phyloP scores from a whole-genome alignment of 2,797 vertebrate species.

The Crenichthys baileyi region DNA sequence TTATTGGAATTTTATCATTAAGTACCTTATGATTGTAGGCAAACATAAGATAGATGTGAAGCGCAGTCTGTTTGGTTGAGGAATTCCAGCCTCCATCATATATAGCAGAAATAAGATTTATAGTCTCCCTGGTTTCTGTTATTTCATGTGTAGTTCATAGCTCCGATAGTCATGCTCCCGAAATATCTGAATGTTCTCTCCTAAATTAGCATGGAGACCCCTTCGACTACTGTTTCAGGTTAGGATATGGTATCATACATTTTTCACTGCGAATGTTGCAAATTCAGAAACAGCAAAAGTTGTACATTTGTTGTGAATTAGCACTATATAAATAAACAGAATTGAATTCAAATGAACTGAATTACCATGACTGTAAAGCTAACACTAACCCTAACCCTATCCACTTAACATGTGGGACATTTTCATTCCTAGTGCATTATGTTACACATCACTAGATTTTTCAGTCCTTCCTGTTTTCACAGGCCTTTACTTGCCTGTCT shows the following conservation, averaged over 20 bases:
- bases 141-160: background rate
- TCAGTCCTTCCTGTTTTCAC: conserved; percentile 33
- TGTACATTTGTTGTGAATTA: too few species aligned
- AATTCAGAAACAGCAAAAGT: too few species aligned
- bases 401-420: conserved; percentile 13
- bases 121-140: background rate
- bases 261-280: too few species aligned
- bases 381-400: background rate
- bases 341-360: too few species aligned
- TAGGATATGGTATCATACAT: too few species aligned
- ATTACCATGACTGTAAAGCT: background rate
- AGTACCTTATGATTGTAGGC: background rate
- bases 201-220: too few species aligned
- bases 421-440: conserved; percentile 33
- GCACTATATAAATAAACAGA: background rate
- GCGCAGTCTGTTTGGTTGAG: background rate
- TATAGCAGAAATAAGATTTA: background rate
- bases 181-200: too few species aligned
- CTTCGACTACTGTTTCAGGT: too few species aligned
- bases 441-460: conserved; percentile 34
- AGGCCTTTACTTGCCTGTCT: conserved; percentile 51
- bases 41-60: too few species aligned
- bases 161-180: too few species aligned
- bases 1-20: background rate
- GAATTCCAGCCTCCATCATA: background rate